Percentiles rank a stretch among this genome's conserved stretches.
Evolutionary conservation across 2,113 vertebrate genomes (phyloP).

Genomic region (Meriones unguiculatus): DNA sequence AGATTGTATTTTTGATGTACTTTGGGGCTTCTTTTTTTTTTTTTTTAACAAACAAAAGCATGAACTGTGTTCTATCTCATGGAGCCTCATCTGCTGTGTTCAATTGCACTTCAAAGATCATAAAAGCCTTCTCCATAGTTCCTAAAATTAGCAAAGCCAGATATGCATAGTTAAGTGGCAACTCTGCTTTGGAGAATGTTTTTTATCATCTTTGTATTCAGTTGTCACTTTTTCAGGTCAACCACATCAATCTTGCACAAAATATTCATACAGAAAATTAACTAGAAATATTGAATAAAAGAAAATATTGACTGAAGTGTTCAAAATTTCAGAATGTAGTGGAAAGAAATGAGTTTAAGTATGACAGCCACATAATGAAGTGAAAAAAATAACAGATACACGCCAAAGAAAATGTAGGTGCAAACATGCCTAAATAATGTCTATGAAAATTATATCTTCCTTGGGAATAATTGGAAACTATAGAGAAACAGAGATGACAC

Average conservation of each 20-base stretch:
- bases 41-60: background rate
- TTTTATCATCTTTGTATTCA: background rate
- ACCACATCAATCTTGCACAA: background rate
- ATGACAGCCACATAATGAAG: background rate
- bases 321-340: background rate
- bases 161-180: background rate
- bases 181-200: background rate
- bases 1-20: background rate
- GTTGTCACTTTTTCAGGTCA: background rate
- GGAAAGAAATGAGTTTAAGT: background rate
- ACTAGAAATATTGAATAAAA: background rate
- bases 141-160: background rate
- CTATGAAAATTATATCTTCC: background rate
- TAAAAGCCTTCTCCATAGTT: background rate
- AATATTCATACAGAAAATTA: background rate
- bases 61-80: background rate
- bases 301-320: background rate
- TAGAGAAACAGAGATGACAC: slow-evolving; percentile 1
- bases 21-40: background rate
- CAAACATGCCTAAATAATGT: background rate
- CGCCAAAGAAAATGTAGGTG: background rate
- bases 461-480: background rate
- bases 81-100: background rate
- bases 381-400: background rate
- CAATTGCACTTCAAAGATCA: background rate